Base-by-base conservation (phyloP, 2,888 invertebrate genomes). In the Orthosia gracilis region DNA sequence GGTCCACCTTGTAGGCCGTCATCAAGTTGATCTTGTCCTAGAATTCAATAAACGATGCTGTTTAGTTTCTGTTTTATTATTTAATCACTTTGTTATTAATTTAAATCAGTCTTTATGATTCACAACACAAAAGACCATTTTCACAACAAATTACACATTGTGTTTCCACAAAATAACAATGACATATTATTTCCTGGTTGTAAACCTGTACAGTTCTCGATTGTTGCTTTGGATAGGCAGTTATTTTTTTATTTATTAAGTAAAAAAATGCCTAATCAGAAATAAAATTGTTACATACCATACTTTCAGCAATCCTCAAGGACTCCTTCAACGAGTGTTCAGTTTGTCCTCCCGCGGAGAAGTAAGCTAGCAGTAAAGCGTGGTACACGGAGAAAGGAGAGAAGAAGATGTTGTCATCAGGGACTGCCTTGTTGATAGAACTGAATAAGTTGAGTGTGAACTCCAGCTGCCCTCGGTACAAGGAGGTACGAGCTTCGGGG, bases 301-400 rank as follows among this genome's bases (percentile, higher is more conserved):
- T 92, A 78, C 93, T 93, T 7, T 97, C 94, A 40, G 97, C 97
- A 65, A 98, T 96, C 76, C 96, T 95, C 49, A 98, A 93, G 2
- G 97, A 97, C 73, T 97, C 96, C 89, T 97, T 97, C 71, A 98
- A 89, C 15, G 97, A 94, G 9, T 92, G 89, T 90, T 98, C 98
- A 0, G 98, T 98, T 67, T 97, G 96, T 18, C 97, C 97, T 1
- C 97, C 97, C 1, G 98, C 95, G 0, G 98, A 97, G 89, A 98
- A 98, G 90, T 98, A 98, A 0, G 98, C 98, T 79, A 99, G 94
- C 65, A 98, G 92, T 50, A 99, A 90, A 0, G 98, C 98, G 86
- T 98, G 98, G 90, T 98, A 98, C 18, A 98, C 97, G 84, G 98
- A 98, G 94, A 98, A 98, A 0, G 99, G 99, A 11, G 99, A 99